Percentiles rank a stretch among this genome's conserved stretches.
Conservation (phyloP, 2,113 vertebrate species). For the Catharus bicknelli region DNA sequence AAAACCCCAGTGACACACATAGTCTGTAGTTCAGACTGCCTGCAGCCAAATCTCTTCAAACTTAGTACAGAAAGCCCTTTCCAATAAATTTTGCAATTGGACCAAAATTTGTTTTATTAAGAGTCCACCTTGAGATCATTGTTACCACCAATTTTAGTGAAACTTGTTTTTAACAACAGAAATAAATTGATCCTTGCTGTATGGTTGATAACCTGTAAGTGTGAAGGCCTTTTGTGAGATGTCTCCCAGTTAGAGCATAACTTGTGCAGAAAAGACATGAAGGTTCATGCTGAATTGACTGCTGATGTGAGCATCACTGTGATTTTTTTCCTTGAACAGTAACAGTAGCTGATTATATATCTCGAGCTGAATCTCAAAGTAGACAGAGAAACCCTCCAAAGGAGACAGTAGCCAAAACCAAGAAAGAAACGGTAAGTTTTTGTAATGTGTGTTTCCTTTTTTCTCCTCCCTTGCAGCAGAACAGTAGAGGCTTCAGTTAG, state of each 20-base stretch:
- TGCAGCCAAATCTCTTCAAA: neutral
- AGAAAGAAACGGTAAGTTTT: slow-evolving; percentile 88
- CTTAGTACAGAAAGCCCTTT: neutral
- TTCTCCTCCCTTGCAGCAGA: neutral
- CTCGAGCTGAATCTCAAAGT: slow-evolving; percentile 97
- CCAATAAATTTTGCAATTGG: neutral
- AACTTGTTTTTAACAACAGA: neutral
- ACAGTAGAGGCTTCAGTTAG: neutral
- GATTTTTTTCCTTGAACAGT: slow-evolving; percentile 81
- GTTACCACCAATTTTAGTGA: neutral
- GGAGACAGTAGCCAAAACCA: slow-evolving; percentile 89
- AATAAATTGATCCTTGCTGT: neutral
- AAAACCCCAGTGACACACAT: neutral
- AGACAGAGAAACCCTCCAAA: slow-evolving; percentile 87
- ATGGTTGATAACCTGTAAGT: slow-evolving; percentile 10
- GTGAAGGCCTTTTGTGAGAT: slow-evolving; percentile 41
- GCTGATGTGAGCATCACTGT: slow-evolving; percentile 57
- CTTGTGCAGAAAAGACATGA: slow-evolving; percentile 4
- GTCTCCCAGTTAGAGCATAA: neutral
- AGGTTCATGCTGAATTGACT: neutral
- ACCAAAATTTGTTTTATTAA: neutral
- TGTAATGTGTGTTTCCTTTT: neutral
- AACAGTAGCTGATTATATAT: slow-evolving; percentile 99
- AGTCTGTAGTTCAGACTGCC: neutral
- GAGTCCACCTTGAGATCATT: neutral